Evolutionary conservation across 1,140 invertebrate species (phyloP), one percentile per base, ranked within the genome.

Genomic region (Nixonia krombeini): DNA sequence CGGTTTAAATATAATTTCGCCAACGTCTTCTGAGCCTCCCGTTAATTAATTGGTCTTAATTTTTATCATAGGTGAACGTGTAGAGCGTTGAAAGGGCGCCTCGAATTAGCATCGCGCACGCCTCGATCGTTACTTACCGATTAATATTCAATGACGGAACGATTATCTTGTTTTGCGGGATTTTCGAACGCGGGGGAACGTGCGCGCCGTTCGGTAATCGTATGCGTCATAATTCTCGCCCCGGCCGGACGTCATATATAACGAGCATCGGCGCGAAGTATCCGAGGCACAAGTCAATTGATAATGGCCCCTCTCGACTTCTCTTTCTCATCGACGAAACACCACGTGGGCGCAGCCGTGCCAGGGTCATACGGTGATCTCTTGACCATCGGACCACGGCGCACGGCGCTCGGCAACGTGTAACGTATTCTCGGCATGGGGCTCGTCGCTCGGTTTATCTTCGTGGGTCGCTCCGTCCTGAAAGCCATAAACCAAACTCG

Each of bases 321-420:
- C 29, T 31, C 29, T 31, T 31, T 31, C 29, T 12, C 10, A 28
- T 12, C 42, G 28, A 7, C 1, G 23, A 26, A n/a, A n/a, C 8
- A 18, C 26, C 28, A 37, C 15, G 40, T 28, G 28, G 15, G 38
- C 38, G 50, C 13, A 6, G 21, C 35, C 44, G 33, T 4, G 29
- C 29, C 8, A 35, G 33, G 33, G 33, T 35, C 33, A 35, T 6
- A 13, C 33, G 10, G 1, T 53, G 64, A 72, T 29, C 64, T 40
- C 50, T 64, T 73, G 71, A 73, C 71, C 71, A 61, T 73, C 58
- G 57, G 37, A 62, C 67, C 69, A 64, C 62, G 29, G 10, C 13
- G 21, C 69, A 64, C 62, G 29, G 10, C 13, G 21, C 33, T 35
- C 13, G 9, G 9, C 33, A 13, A 13, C 33, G 5, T 35, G n/a